Conservation (phyloP, 2,888 invertebrate genomes). For the Xylota segnis region DNA sequence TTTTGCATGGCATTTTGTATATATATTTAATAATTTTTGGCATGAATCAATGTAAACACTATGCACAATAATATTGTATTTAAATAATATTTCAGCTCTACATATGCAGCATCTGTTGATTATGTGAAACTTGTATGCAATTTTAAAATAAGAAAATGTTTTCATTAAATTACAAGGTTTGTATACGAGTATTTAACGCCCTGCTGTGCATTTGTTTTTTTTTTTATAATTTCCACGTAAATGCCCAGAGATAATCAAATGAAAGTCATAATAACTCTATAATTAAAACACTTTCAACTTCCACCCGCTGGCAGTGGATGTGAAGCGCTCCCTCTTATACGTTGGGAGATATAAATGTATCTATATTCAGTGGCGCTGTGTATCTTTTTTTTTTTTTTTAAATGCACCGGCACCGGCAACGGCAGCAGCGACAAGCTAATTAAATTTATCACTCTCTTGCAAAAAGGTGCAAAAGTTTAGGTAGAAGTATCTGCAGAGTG, state of each 20-base stretch:
- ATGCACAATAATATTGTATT: conserved; percentile 9
- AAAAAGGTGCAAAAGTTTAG: conserved; percentile 49
- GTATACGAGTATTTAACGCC: conserved; percentile 22
- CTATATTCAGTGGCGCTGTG: conserved; percentile 1
- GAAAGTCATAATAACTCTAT: conserved; percentile 67
- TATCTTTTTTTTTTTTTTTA: conserved; percentile 25
- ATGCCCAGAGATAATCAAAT: conserved; percentile 65
- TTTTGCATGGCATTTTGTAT: conserved; percentile 56
- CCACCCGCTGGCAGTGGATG: conserved; percentile 32
- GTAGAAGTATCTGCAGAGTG: background rate
- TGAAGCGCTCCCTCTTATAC: conserved; percentile 3
- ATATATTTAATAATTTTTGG: conserved; percentile 3
- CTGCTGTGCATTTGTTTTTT: conserved; percentile 3
- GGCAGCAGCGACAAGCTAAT: conserved; percentile 34
- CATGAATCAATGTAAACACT: conserved; percentile 39
- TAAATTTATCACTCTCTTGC: conserved; percentile 46
- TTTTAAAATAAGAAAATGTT: background rate
- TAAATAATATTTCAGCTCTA: conserved; percentile 14
- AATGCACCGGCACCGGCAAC: conserved; percentile 29
- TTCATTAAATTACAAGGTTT: background rate
- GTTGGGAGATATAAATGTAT: conserved; percentile 5
- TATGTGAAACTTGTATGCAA: conserved; percentile 33
- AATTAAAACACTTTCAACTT: conserved; percentile 72
- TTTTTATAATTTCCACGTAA: conserved; percentile 25
- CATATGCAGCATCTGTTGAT: conserved; percentile 34